Evolutionary conservation across 2,113 vertebrate genomes (phyloP).

Genomic region (Takifugu flavidus): DNA sequence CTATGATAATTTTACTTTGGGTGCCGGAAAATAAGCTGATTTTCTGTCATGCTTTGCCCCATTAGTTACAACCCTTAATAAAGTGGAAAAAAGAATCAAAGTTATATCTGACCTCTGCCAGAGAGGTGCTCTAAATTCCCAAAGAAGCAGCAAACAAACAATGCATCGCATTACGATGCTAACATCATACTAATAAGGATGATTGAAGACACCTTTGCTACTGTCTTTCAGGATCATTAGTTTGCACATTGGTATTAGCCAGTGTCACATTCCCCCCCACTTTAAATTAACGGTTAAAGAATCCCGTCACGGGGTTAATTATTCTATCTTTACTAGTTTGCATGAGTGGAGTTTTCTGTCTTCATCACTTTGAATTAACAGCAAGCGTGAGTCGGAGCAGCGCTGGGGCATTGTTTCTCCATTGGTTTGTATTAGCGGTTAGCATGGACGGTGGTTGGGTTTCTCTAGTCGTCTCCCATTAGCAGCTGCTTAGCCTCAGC

Average conservation of each 20-base stretch:
- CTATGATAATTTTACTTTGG: too few relatives aligned
- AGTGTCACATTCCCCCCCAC: background rate
- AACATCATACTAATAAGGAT: slow-evolving; percentile 20
- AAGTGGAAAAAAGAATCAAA: background rate
- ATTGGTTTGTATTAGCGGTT: slow-evolving; percentile 48
- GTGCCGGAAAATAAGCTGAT: background rate
- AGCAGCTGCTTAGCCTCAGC: slow-evolving; percentile 55
- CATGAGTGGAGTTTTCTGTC: slow-evolving; percentile 13
- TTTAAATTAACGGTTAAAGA: slow-evolving; percentile 18
- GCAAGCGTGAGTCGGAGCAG: slow-evolving; percentile 25
- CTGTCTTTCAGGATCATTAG: slow-evolving; percentile 17
- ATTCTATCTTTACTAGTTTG: slow-evolving; percentile 8
- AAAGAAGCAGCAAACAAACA: slow-evolving; percentile 9
- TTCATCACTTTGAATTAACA: slow-evolving; percentile 37
- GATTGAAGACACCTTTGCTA: slow-evolving; percentile 1
- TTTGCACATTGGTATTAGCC: slow-evolving; percentile 14
- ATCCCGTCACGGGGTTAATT: slow-evolving; percentile 4
- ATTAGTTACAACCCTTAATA: background rate
- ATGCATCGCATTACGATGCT: slow-evolving; percentile 11
- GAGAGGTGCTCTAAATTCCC: background rate
- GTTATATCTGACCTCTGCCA: background rate
- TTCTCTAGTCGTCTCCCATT: slow-evolving; percentile 63
- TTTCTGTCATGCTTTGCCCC: background rate
- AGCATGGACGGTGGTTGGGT: slow-evolving; percentile 48
- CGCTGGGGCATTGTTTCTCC: slow-evolving; percentile 7